phyloP scores from a whole-genome alignment of 2,113 vertebrate species.

The Barnardius zonarius region DNA sequence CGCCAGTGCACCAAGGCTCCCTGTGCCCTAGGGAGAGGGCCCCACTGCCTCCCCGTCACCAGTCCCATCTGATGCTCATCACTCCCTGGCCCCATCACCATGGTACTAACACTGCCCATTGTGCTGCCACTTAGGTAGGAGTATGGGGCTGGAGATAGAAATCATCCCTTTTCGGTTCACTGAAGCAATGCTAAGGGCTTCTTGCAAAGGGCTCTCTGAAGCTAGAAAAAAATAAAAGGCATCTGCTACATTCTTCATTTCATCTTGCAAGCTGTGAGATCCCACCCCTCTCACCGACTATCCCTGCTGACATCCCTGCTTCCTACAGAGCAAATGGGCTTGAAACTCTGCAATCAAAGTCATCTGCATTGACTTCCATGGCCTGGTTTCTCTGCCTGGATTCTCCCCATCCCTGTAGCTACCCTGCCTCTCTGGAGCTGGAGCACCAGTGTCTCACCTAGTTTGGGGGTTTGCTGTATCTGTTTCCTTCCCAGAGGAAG shows the following conservation, averaged over 20 bases:
- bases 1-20: background rate
- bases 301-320: constrained; percentile 29
- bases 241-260: constrained; percentile 15
- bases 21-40: background rate
- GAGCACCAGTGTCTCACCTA: background rate
- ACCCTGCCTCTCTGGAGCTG: background rate
- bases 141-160: background rate
- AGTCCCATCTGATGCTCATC: background rate
- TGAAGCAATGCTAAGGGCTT: background rate
- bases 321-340: constrained; percentile 57
- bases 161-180: background rate
- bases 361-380: constrained; percentile 48
- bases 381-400: constrained; percentile 38
- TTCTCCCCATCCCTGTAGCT: background rate
- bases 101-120: fast-evolving
- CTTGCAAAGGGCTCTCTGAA: background rate
- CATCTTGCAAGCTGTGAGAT: constrained; percentile 30
- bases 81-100: background rate
- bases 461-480: background rate
- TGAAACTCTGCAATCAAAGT: background rate
- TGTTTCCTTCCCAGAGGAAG: background rate
- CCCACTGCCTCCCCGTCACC: background rate
- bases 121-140: background rate
- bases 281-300: constrained; percentile 38
- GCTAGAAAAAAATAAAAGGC: background rate